Base-by-base conservation (phyloP, 2,797 vertebrate genomes). In the Erpetoichthys calabaricus region DNA sequence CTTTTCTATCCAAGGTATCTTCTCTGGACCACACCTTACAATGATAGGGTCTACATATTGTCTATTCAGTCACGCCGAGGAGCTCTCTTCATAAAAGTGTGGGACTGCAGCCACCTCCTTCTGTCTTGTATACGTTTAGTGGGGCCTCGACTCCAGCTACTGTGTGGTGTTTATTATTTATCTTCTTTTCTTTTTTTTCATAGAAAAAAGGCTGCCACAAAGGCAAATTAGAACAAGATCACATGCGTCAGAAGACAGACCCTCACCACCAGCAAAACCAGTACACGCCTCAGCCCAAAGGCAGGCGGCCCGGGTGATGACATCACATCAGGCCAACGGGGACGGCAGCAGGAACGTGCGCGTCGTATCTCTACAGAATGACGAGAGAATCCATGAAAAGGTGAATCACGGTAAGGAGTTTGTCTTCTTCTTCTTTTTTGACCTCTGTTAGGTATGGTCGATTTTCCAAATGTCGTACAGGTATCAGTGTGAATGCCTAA, bases 371-470 rank as follows among this genome's bases (percentile, higher is more conserved):
- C 73, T 87, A 66, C 87, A 81, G 0, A 87, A 90, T 43, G 89
- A 91, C 65, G 85, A 86, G 70, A 86, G 87, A 63, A 88, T 82
- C 45, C 82, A 86, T 43, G 82, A 89, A 60, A 68, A 73, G 4
- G 81, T 73, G 45, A 92, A 90, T 75, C 77, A 91, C 44, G 92
- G 96, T 98, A 79, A 82, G 87, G 63, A n/a, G 25, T 25, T 25
- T 25, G 25, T 25, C 2, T 25, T 25, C 25, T 25, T 25, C 25
- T 25, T 25, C 2, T 1, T 25, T 25, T 1, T 25, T 25, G 25
- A 25, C 25, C 25, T 25, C 25, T 25, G 2, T 25, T 25, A 25
- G 25, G 25, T 25, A 25, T 25, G 25, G 25, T 25, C 25, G 25
- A 25, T 25, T 25, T 25, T 25, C 25, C 25, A 25, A 25, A 25